These are phyloP conservation scores for Aleiodes testaceus DNA, from an alignment of 2,888 invertebrate genomes.

Conservation along the genomic window DNA sequence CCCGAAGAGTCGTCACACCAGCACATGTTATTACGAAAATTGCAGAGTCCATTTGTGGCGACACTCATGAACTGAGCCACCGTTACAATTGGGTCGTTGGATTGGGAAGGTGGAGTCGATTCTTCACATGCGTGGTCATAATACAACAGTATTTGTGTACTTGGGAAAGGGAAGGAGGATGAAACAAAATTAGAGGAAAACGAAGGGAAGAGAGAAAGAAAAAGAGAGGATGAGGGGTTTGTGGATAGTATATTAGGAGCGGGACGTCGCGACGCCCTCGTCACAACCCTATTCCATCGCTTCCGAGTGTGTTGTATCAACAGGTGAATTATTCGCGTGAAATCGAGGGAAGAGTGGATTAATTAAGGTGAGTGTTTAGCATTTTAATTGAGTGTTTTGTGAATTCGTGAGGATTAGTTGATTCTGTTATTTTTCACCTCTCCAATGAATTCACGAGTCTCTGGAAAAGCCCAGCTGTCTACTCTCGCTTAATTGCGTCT, in stretches of 20 bases:
- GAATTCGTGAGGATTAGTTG: neutral
- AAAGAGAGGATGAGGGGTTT: conserved; percentile 33
- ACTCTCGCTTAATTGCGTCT: conserved; percentile 63
- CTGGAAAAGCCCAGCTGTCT: conserved; percentile 63
- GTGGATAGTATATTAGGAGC: conserved; percentile 67
- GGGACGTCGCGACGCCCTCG: conserved; percentile 61
- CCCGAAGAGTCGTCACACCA: neutral
- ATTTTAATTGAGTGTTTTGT: neutral
- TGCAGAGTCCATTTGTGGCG: conserved; percentile 43
- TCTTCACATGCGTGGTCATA: conserved; percentile 26
- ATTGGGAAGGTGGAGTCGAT: conserved; percentile 38
- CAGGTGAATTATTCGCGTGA: conserved; percentile 33
- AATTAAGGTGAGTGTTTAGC: conserved; percentile 43
- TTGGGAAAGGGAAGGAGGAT: conserved; percentile 32
- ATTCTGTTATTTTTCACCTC: neutral
- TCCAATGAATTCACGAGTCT: neutral
- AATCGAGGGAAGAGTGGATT: conserved; percentile 5
- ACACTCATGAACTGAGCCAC: conserved; percentile 28
- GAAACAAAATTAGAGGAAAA: conserved; percentile 24
- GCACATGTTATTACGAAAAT: conserved; percentile 47
- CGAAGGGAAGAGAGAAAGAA: conserved; percentile 48
- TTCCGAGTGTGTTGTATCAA: conserved; percentile 45
- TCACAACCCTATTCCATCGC: conserved; percentile 63
- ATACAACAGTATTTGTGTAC: conserved; percentile 22
- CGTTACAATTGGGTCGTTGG: conserved; percentile 47